Evolutionary conservation across 2,113 vertebrate genomes (phyloP), one percentile per base, ranked within the genome.

Genomic region (Ailuropoda melanoleuca): DNA sequence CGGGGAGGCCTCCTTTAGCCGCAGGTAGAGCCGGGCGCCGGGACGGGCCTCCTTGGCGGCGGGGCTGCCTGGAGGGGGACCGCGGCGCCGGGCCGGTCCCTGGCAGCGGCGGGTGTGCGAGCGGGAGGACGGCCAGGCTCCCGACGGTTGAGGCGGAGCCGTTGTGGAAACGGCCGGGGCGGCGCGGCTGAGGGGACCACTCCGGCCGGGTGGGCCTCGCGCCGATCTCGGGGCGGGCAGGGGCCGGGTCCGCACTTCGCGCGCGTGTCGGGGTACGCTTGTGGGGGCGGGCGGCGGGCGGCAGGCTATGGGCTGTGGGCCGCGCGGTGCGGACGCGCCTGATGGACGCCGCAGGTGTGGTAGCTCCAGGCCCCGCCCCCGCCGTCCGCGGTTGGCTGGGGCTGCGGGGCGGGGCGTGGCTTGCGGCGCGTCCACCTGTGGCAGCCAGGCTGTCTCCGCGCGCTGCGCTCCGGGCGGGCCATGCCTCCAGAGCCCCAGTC

Each of bases 121-220:
- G 46, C 2, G 26, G 19, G 15, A 4, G 2, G 11, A 11, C 11
- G 23, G 31, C 1, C 4, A 7, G 43, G 0, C 4, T 8, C 14
- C 31, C 17, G 43, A 23, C 58, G 1, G 84, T 34, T 64, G 26
- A 29, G 29, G 70, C 13, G 55, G 6, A 26, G 31, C 86, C 17
- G 13, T n/a, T 43, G 90, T 19, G 74, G 23, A 58, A 58, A 78
- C 18, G 12, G 37, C 83, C 31, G 2, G 39, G 78, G 39, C 4
- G 8, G 43, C 24, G 19, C 8, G 6, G 9, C 46, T 0, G 43
- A 17, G 17, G 17, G 56, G 18, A 4, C 1, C 66, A 4, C 93
- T 8, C 6, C 0, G 39, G 23, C 46, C 3, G 1, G 81, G 80
- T 19, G n/a, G 29, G 43, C 29, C 58, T n/a, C 37, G 72, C 4